These are phyloP conservation scores for Apogon hyalosoma DNA, from an alignment of 2,797 vertebrate species.

Conservation along the genomic window DNA sequence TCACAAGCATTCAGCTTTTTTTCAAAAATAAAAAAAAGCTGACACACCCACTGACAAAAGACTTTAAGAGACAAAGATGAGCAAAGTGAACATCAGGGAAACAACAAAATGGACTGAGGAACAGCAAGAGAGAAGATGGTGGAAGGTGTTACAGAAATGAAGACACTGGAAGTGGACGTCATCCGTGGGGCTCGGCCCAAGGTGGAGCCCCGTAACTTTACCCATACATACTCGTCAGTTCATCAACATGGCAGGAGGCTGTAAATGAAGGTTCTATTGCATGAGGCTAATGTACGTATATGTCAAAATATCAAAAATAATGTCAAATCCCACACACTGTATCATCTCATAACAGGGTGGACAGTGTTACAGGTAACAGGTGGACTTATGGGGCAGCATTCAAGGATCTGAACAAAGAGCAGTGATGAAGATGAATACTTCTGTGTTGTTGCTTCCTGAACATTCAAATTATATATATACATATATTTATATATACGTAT, in stretches of 20 bases:
- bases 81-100: slow-evolving; percentile 12
- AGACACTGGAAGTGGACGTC: slow-evolving; percentile 30
- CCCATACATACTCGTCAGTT: slow-evolving; percentile 18
- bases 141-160: slow-evolving; percentile 15
- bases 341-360: slow-evolving; percentile 24
- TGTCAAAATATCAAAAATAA: slow-evolving; percentile 3
- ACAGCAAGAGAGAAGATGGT: slow-evolving; percentile 51
- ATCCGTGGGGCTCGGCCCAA: background rate
- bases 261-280: slow-evolving; percentile 20
- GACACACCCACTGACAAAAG: slow-evolving; percentile 12
- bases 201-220: slow-evolving; percentile 14
- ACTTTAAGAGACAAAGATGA: slow-evolving; percentile 14
- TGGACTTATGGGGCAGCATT: slow-evolving; percentile 36
- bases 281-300: slow-evolving; percentile 9
- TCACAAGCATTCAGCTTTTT: slow-evolving; percentile 61
- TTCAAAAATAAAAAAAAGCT: slow-evolving; percentile 21
- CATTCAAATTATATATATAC: slow-evolving; percentile 42
- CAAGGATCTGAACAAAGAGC: slow-evolving; percentile 27
- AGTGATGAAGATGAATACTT: slow-evolving; percentile 30
- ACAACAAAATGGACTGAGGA: slow-evolving; percentile 8
- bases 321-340: slow-evolving; percentile 24
- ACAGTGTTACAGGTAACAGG: slow-evolving; percentile 31
- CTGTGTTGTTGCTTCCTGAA: slow-evolving; percentile 49
- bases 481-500: slow-evolving; percentile 1
- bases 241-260: slow-evolving; percentile 31